phyloP scores from a whole-genome alignment of 2,113 vertebrate genomes.

The Leptocoma aspasia region DNA sequence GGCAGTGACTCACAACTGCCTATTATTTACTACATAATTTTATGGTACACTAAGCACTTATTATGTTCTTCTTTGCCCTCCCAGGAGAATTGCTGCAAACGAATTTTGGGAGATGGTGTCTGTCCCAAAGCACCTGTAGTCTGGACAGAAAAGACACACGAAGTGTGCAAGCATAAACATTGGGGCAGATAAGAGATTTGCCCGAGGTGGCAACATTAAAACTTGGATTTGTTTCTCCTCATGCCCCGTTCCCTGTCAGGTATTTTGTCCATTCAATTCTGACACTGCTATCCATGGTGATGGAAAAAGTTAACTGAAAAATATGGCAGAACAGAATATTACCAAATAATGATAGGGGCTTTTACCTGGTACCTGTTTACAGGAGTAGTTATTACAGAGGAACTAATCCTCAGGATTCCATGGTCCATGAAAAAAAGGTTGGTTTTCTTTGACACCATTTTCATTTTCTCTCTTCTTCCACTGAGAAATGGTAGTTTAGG shows the following conservation, averaged over 20 bases:
- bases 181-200: background rate
- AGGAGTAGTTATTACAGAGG: background rate
- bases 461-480: background rate
- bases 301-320: background rate
- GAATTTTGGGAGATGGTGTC: background rate
- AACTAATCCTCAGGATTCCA: background rate
- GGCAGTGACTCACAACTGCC: slow-evolving; percentile 31
- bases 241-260: background rate
- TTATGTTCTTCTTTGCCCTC: background rate
- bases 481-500: background rate
- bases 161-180: background rate
- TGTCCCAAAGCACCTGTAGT: background rate
- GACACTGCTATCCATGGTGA: background rate
- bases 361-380: background rate
- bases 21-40: slow-evolving; percentile 48
- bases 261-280: background rate
- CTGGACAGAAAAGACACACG: background rate
- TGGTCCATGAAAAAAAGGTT: background rate
- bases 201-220: background rate
- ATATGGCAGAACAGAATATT: background rate
- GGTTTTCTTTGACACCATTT: background rate
- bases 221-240: background rate
- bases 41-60: background rate
- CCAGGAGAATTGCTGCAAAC: background rate
- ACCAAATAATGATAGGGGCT: rapidly evolving